phyloP scores from a whole-genome alignment of 2,888 invertebrate genomes.

The Xestia ashworthii region DNA sequence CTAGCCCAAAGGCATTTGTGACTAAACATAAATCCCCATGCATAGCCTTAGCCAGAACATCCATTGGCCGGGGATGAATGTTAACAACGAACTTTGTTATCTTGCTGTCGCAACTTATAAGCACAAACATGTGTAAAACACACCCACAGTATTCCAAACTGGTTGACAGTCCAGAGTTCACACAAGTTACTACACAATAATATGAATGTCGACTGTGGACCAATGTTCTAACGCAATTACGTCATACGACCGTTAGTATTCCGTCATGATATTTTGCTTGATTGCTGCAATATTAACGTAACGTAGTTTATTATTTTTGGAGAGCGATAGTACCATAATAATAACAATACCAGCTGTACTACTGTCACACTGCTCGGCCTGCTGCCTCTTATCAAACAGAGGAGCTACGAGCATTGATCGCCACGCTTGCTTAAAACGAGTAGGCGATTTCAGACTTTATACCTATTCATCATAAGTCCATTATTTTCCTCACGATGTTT shows the following conservation, averaged over 20 bases:
- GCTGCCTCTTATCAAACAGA: neutral
- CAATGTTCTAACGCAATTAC: constrained; percentile 41
- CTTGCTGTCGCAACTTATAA: constrained; percentile 26
- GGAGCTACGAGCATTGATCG: neutral
- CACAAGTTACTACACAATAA: neutral
- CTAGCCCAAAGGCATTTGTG: neutral
- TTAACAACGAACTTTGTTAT: constrained; percentile 37
- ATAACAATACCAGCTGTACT: neutral
- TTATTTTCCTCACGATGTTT: neutral
- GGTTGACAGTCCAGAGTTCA: constrained; percentile 6
- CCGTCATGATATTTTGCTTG: constrained; percentile 34
- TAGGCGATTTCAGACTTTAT: neutral
- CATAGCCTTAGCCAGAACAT: neutral
- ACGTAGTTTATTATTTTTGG: neutral
- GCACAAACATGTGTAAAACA: constrained; percentile 6
- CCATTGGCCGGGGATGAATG: constrained; percentile 22
- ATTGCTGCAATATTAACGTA: constrained; percentile 31
- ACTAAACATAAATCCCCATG: constrained; percentile 13
- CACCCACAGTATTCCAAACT: neutral
- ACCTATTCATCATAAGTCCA: neutral
- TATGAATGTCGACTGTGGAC: neutral
- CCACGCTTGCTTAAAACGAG: neutral
- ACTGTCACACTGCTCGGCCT: neutral
- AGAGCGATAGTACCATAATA: neutral
- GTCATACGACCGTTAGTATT: constrained; percentile 29